Evolutionary conservation across 2,888 invertebrate genomes (phyloP).

Genomic region (Noctua janthina): DNA sequence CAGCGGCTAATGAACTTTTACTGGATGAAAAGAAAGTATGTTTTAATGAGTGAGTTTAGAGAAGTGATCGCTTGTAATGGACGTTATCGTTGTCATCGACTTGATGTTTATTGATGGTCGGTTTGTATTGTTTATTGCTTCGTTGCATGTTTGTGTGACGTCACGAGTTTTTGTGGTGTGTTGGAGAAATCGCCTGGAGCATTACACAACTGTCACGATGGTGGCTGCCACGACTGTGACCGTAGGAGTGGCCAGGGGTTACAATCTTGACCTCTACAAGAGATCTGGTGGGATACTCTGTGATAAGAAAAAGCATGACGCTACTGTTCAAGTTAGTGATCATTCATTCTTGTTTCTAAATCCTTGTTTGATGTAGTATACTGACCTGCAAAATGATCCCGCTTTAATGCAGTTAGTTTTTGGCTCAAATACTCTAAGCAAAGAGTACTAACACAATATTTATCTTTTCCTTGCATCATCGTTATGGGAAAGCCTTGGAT

Average conservation of each 20-base stretch:
- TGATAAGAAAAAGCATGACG: conserved; percentile 2
- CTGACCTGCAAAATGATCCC: background rate
- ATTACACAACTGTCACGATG: conserved; percentile 42
- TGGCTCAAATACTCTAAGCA: background rate
- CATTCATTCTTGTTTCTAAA: background rate
- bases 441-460: conserved; percentile 17
- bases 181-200: conserved; percentile 52
- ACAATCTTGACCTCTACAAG: conserved; percentile 23
- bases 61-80: conserved; percentile 77
- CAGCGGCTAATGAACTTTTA: conserved; percentile 84
- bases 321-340: background rate
- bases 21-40: conserved; percentile 78
- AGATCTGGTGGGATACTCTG: background rate
- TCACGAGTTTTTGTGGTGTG: conserved; percentile 47
- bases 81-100: conserved; percentile 73
- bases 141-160: conserved; percentile 36
- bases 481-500: conserved; percentile 17
- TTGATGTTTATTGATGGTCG: conserved; percentile 70
- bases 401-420: background rate
- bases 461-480: background rate
- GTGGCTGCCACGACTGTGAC: conserved; percentile 29
- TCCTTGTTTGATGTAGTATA: background rate
- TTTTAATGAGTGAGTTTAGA: conserved; percentile 79
- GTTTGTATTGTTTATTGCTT: conserved; percentile 55
- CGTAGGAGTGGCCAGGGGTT: conserved; percentile 6